A percentile compares a stretch with the other conserved stretches of the same genome.
These are phyloP conservation scores for Neoascia interrupta DNA, from an alignment of 2,888 invertebrate genomes.

Conservation along the genomic window DNA sequence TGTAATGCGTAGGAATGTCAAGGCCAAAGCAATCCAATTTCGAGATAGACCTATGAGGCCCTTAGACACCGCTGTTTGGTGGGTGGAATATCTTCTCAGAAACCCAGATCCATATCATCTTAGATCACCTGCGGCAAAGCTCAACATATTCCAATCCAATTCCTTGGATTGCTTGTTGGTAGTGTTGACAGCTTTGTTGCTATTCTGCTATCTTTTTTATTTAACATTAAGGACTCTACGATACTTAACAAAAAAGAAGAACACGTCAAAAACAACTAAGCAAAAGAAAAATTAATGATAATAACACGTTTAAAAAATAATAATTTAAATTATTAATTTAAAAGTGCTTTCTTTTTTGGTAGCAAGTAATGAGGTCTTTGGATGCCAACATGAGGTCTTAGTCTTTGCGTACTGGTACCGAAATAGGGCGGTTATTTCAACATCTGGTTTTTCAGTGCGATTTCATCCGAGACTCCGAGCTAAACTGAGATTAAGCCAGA, in stretches of 20 bases:
- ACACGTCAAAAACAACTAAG: neutral
- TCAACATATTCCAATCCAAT: constrained; percentile 79
- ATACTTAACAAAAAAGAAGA: no score
- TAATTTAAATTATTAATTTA: no score
- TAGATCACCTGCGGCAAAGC: constrained; percentile 78
- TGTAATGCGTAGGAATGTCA: constrained; percentile 70
- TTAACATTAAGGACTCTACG: no score
- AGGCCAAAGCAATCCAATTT: constrained; percentile 79
- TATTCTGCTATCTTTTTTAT: constrained; percentile 9
- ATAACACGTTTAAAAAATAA: neutral
- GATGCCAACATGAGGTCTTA: no score
- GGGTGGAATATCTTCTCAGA: constrained; percentile 83
- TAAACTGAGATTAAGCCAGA: no score
- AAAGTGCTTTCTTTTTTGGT: no score
- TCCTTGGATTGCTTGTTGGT: constrained; percentile 76
- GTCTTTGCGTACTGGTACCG: no score
- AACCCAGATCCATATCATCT: constrained; percentile 81
- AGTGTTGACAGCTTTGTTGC: neutral
- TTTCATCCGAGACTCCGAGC: no score
- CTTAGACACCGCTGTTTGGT: constrained; percentile 82
- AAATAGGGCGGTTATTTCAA: no score
- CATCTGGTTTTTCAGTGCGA: no score
- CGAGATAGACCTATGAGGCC: constrained; percentile 81
- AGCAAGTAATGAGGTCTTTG: no score
- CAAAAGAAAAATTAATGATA: neutral